phyloP scores from a whole-genome alignment of 2,797 vertebrate species.

The Fistularia tabacaria region DNA sequence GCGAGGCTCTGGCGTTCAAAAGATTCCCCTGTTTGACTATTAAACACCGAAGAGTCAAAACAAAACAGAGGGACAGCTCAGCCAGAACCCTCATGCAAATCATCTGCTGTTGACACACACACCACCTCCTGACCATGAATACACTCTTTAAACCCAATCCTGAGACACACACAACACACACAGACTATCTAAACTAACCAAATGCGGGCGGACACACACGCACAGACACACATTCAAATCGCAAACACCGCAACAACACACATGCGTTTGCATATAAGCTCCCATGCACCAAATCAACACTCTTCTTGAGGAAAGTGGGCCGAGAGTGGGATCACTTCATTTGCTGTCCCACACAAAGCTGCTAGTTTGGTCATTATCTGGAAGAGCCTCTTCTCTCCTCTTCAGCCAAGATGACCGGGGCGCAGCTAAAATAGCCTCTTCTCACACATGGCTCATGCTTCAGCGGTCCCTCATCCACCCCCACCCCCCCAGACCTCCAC shows the following conservation, averaged over 20 bases:
- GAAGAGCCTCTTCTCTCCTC: slow-evolving; percentile 69
- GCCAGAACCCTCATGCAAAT: slow-evolving; percentile 68
- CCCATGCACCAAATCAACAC: slow-evolving; percentile 21
- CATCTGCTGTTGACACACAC: slow-evolving; percentile 64
- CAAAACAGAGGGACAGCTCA: slow-evolving; percentile 62
- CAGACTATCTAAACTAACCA: slow-evolving; percentile 50
- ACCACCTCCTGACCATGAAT: slow-evolving; percentile 62
- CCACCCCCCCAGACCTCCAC: slow-evolving; percentile 5
- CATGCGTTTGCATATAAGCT: slow-evolving; percentile 21
- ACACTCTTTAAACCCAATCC: slow-evolving; percentile 50
- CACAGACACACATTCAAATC: slow-evolving; percentile 56
- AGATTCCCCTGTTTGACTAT: slow-evolving; percentile 55
- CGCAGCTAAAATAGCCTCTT: slow-evolving; percentile 69
- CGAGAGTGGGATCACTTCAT: slow-evolving; percentile 69
- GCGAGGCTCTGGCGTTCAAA: slow-evolving; percentile 57
- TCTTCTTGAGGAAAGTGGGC: slow-evolving; percentile 61
- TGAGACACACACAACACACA: slow-evolving; percentile 22
- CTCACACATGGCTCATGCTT: slow-evolving; percentile 27
- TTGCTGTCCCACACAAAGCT: slow-evolving; percentile 72
- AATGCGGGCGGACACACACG: slow-evolving; percentile 13
- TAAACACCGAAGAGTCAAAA: slow-evolving; percentile 60
- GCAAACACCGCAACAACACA: slow-evolving; percentile 41
- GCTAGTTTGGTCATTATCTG: slow-evolving; percentile 76
- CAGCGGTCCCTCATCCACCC: slow-evolving; percentile 14
- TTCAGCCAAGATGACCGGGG: slow-evolving; percentile 66